Percentiles rank a stretch among this genome's conserved stretches.
Conservation (phyloP, 2,797 vertebrate genomes). For the Muscicapa comitata region DNA sequence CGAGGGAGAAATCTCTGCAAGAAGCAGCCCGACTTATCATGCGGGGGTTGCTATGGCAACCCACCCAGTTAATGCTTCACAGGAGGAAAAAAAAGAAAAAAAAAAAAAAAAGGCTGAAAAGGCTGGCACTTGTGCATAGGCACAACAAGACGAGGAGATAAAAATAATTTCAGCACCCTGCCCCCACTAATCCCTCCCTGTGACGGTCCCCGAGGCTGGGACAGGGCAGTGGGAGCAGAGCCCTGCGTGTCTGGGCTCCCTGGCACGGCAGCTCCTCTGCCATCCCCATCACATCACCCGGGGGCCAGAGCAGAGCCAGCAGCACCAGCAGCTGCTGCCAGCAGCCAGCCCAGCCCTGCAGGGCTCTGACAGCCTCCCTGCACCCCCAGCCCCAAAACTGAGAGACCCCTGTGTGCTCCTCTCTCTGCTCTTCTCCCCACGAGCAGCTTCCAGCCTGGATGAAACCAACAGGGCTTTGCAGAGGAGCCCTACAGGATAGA, state of each 20-base stretch:
- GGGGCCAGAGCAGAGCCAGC: neutral
- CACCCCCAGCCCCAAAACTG: rapidly evolving
- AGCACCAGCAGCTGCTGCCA: neutral
- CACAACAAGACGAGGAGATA: neutral
- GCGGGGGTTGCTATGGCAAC: conserved; percentile 76
- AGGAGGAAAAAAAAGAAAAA: neutral
- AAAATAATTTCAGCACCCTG: neutral
- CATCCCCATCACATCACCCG: neutral
- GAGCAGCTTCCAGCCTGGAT: neutral
- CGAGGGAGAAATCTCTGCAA: conserved; percentile 28
- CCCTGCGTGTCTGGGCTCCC: neutral
- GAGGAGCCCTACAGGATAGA: rapidly evolving
- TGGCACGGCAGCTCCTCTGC: neutral
- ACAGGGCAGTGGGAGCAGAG: neutral
- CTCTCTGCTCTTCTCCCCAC: neutral
- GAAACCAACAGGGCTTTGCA: neutral
- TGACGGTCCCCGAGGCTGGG: neutral
- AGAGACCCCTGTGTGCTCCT: rapidly evolving
- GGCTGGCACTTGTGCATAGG: conserved; percentile 23
- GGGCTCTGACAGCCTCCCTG: neutral
- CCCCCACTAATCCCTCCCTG: neutral
- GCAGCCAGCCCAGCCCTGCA: neutral
- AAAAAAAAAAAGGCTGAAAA: neutral
- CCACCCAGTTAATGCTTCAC: conserved; percentile 48
- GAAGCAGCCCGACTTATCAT: conserved; percentile 31